These are phyloP conservation scores for Papilio glaucus DNA, from an alignment of 1,140 invertebrate species.

Conservation along the genomic window DNA sequence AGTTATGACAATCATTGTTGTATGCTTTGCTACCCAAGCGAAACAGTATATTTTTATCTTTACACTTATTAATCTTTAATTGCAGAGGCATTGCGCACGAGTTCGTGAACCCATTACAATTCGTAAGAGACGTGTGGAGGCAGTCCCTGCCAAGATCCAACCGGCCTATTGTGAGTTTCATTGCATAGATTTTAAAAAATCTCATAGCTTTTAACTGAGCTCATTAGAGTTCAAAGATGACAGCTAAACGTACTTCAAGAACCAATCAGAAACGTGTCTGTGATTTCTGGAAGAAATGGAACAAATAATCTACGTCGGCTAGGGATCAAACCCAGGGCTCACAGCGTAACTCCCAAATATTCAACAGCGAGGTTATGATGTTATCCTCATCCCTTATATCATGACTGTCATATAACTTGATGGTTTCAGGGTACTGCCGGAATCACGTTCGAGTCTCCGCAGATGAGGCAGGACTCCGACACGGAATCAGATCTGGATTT, in stretches of 20 bases:
- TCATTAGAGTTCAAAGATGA: no score
- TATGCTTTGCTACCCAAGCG: no score
- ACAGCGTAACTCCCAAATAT: no score
- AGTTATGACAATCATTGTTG: no score
- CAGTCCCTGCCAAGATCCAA: slow-evolving; percentile 46
- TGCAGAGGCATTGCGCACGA: slow-evolving; percentile 51
- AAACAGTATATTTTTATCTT: neutral
- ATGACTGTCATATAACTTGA: neutral
- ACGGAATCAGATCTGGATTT: slow-evolving; percentile 69
- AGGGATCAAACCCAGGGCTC: no score
- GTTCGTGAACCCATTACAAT: slow-evolving; percentile 62
- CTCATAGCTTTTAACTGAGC: no score
- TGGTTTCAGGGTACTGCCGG: slow-evolving; percentile 56
- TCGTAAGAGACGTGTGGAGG: slow-evolving; percentile 53
- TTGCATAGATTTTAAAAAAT: neutral
- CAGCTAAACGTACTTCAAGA: no score
- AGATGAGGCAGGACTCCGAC: slow-evolving; percentile 56
- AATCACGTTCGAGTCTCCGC: slow-evolving; percentile 46
- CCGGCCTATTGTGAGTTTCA: slow-evolving; percentile 54
- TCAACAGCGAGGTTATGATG: no score
- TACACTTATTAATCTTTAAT: slow-evolving; percentile 8
- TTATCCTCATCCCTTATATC: neutral
- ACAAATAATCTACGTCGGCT: no score
- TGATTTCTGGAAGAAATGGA: no score
- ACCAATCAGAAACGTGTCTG: no score